Evolutionary conservation across 2,888 invertebrate species (phyloP), one percentile per base, ranked within the genome.

Genomic region (Hypsopygia costalis): DNA sequence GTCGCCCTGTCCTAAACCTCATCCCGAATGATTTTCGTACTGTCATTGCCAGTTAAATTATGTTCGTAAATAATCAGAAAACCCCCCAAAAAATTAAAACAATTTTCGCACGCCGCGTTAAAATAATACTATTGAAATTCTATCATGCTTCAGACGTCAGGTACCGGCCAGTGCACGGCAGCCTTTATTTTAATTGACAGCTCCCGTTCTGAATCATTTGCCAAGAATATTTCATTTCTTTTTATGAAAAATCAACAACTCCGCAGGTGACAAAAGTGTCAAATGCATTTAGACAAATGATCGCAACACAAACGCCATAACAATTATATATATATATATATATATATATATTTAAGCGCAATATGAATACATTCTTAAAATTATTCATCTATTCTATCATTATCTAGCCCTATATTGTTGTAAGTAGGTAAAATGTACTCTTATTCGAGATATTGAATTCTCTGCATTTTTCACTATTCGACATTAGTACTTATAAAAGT

Each of bases 1-100:
- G 88, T 87, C 85, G 78, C 74, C 52, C 68, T 73, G 74, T 75
- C 77, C 73, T 68, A 77, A 77, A 75, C 71, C 70, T 64, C 69
- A 74, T 73, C 71, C 70, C 59, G 58, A 53, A 67, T 65, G 54
- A 68, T 70, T 72, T 25, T 63, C 67, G 55, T 58, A 62, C 62
- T 69, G 65, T 68, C 69, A 66, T 55, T 63, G 59, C 62, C 62
- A 64, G 63, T 62, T 54, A 53, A n/a, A 16, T 30, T 8, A 31
- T 11, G 6, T 5, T 10, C 8, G 11, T 11, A 35, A 25, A 25
- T 35, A 35, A 35, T 25, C 7, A 34, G n/a, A n/a, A 22, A 25
- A 16, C 16, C 16, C 16, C 25, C 25, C 2, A 25, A n/a, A 5
- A 21, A 21, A 25, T 5, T n/a, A 25, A 3, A 25, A 25, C n/a